These are phyloP conservation scores for Achatina immaculata DNA, from an alignment of 1,140 invertebrate genomes.

Conservation along the genomic window DNA sequence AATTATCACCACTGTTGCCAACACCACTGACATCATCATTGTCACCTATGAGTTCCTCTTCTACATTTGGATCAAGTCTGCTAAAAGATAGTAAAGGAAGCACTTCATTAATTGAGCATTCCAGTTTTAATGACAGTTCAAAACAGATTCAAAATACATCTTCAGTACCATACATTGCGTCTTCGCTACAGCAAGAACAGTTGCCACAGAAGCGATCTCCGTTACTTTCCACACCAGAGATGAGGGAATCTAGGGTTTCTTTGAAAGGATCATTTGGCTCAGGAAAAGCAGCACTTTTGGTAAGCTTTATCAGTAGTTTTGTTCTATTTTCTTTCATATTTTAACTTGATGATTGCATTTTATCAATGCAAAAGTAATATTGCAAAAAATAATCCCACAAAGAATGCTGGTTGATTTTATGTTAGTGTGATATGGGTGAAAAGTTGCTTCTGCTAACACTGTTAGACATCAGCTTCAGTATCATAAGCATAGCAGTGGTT, in stretches of 20 bases:
- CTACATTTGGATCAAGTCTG: background rate
- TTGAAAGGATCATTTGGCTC: background rate
- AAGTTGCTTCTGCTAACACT: too few relatives aligned
- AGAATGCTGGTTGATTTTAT: too few relatives aligned
- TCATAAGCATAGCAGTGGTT: too few relatives aligned
- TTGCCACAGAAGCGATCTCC: conserved; percentile 19
- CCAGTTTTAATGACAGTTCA: background rate
- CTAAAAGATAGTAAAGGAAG: background rate
- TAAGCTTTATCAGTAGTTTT: background rate
- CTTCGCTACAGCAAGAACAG: background rate
- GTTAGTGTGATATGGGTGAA: too few relatives aligned
- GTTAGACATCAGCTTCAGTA: too few relatives aligned
- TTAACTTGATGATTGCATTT: too few relatives aligned
- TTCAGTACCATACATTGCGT: background rate
- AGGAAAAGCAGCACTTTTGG: background rate
- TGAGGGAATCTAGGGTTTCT: background rate
- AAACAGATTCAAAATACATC: background rate
- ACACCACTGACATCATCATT: background rate
- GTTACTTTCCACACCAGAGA: background rate
- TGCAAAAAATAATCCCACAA: too few relatives aligned
- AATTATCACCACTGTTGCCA: background rate
- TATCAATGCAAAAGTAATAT: too few relatives aligned
- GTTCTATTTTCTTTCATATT: too few relatives aligned
- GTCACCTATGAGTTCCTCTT: background rate
- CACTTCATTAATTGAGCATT: background rate